Percentiles rank a stretch among this genome's conserved stretches.
These are phyloP conservation scores for Drosophila lutescens DNA, from an alignment of 2,888 invertebrate genomes.

Conservation along the genomic window DNA sequence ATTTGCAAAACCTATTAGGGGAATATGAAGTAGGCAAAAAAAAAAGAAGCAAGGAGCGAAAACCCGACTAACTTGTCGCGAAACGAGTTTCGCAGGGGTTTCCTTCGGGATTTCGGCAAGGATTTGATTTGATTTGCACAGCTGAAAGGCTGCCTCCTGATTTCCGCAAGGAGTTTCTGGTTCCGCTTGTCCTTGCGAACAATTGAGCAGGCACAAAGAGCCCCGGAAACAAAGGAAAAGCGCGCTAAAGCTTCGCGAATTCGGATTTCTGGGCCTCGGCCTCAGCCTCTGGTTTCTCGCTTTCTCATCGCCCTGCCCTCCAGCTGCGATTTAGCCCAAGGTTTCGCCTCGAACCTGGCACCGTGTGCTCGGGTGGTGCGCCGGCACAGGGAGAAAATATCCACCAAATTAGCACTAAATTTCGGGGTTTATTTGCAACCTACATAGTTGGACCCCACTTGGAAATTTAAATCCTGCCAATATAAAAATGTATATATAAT, in stretches of 20 bases:
- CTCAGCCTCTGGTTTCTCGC: slow-evolving; percentile 3
- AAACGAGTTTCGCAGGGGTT: slow-evolving; percentile 52
- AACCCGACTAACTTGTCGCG: slow-evolving; percentile 56
- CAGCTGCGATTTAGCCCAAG: slow-evolving; percentile 24
- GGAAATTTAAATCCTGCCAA: no score
- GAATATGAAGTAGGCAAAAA: not conserved
- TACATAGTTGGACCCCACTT: no score
- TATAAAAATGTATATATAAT: no score
- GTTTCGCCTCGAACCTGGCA: not conserved
- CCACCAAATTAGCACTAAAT: not conserved
- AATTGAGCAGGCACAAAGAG: slow-evolving; percentile 49
- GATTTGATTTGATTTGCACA: slow-evolving; percentile 29
- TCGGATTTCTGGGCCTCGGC: slow-evolving; percentile 20
- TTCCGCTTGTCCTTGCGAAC: slow-evolving; percentile 47
- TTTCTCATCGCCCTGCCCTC: slow-evolving; percentile 24
- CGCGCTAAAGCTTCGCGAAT: slow-evolving; percentile 44
- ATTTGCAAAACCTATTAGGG: slow-evolving; percentile 6
- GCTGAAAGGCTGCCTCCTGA: slow-evolving; percentile 24
- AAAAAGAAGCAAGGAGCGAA: slow-evolving; percentile 2
- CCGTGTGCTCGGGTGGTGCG: slow-evolving; percentile 19
- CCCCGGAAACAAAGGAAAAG: slow-evolving; percentile 36
- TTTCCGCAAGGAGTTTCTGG: slow-evolving; percentile 23
- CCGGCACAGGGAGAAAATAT: slow-evolving; percentile 17
- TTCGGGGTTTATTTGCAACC: no score
- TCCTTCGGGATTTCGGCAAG: slow-evolving; percentile 25